Conservation (phyloP, 1,140 invertebrate species). For the Nasonia vitripennis region DNA sequence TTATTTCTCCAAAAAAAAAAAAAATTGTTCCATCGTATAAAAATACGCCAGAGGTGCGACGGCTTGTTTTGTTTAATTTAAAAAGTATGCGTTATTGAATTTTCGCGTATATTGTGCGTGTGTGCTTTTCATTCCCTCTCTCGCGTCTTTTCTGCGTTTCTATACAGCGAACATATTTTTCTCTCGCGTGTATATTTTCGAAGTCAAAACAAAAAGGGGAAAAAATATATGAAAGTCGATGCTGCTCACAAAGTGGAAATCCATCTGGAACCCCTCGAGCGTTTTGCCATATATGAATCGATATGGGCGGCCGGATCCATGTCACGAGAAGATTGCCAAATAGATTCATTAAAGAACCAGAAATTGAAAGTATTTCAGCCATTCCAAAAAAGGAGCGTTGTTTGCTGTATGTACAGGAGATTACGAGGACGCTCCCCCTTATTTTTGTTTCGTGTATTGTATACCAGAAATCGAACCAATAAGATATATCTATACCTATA, state of each 20-base stretch:
- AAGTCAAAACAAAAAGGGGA: conserved; percentile 25
- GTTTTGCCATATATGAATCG: conserved; percentile 24
- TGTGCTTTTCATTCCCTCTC: conserved; percentile 6
- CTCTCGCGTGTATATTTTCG: not conserved
- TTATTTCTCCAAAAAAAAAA: too few species aligned
- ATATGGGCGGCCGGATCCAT: conserved; percentile 5
- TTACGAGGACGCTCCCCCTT: conserved; percentile 3
- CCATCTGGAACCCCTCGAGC: conserved; percentile 11
- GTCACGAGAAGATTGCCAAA: conserved; percentile 31
- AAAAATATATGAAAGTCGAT: conserved; percentile 30
- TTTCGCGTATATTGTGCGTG: not conserved
- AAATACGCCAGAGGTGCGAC: too few species aligned
- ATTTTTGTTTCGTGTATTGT: not conserved
- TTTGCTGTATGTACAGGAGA: not conserved
- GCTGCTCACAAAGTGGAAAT: conserved; percentile 33
- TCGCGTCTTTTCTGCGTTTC: not conserved
- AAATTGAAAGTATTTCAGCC: conserved; percentile 49
- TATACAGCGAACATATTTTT: conserved; percentile 6
- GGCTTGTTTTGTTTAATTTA: not conserved
- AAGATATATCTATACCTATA: too few species aligned
- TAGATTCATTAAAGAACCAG: conserved; percentile 42
- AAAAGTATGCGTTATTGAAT: not conserved
- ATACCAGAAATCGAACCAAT: not conserved
- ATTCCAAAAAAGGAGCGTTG: conserved; percentile 16
- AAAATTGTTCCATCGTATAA: too few species aligned